Percentiles rank a stretch among this genome's conserved stretches.
These are phyloP conservation scores for Lasioglossum zephyrum DNA, from an alignment of 2,888 invertebrate genomes.

Conservation along the genomic window DNA sequence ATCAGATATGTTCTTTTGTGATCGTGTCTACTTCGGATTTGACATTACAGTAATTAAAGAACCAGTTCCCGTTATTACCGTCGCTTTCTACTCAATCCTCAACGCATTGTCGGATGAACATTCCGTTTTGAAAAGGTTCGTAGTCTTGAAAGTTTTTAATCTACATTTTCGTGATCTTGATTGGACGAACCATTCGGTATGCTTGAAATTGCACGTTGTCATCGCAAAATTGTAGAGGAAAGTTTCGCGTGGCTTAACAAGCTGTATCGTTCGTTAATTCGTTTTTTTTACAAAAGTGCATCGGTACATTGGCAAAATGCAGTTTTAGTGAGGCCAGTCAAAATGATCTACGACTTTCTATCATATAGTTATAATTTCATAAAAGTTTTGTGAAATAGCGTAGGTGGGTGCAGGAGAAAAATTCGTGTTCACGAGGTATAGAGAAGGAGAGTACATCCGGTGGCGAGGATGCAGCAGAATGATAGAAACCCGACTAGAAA, in stretches of 20 bases:
- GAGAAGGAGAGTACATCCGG: slow-evolving; percentile 56
- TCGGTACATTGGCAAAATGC: too few relatives aligned
- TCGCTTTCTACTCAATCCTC: background rate
- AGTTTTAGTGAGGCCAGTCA: too few relatives aligned
- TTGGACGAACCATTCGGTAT: background rate
- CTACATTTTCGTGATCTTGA: background rate
- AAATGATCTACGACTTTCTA: too few relatives aligned
- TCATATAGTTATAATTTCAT: too few relatives aligned
- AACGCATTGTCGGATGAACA: background rate
- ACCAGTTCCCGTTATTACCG: background rate
- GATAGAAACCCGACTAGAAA: slow-evolving; percentile 39
- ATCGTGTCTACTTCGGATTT: background rate
- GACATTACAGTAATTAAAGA: background rate
- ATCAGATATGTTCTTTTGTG: background rate
- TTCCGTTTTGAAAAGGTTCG: background rate
- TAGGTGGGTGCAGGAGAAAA: too few relatives aligned
- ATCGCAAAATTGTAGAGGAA: background rate
- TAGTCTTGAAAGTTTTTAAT: background rate
- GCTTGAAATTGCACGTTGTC: background rate
- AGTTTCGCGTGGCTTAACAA: too few relatives aligned
- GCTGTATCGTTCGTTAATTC: too few relatives aligned
- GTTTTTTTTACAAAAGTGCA: too few relatives aligned
- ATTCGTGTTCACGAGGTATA: background rate
- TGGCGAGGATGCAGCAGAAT: slow-evolving; percentile 32
- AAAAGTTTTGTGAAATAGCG: background rate